Base-by-base conservation (phyloP, 1,140 invertebrate species). In the Cotesia vestalis region DNA sequence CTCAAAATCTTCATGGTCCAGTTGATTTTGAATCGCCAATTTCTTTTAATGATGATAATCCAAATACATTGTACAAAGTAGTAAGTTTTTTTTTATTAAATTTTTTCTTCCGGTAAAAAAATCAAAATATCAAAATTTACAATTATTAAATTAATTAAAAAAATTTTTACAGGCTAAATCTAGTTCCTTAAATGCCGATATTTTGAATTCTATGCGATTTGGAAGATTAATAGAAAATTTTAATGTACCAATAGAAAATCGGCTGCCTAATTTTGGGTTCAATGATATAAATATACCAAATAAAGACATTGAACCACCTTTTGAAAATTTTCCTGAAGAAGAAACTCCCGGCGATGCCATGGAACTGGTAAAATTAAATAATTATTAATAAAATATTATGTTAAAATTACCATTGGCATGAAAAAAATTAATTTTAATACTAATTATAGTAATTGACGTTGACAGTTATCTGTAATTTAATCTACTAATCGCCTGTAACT, bases 321-420 rank as follows among this genome's bases (percentile, higher is more conserved):
- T 66, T 9, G 66, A 76, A 46, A 72, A 4, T 55, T 59, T 69
- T 64, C 59, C 57, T 62, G 78, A 79, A 4, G 80, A 86, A 11
- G 81, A 83, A 66, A 85, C 82, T 57, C 83, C 81, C 38, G 84
- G 86, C 4, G 83, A 80, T 4, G 81, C 84, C 11, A 83, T 87
- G 83, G 78, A 86, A 77, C 57, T 86, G 66, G 85, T 86, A 72
- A 70, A 66, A 78, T 40, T 14, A 6, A 38, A 55, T 64, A 35
- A 27, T 61, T 64, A 36, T 17, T 17, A 27, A 12, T 34, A 9
- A 9, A 11, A 6, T 36, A 20, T 14, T 17, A 9, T 12, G 14
- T 34, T 6, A 62, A 62, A 62, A 62, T 35, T 12, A 27, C 3
- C 27, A 35, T 38, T 38, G 27, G 2, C 17, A 9, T 46, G n/a